phyloP scores from a whole-genome alignment of 2,888 invertebrate species.

The Shargacucullia verbasci region DNA sequence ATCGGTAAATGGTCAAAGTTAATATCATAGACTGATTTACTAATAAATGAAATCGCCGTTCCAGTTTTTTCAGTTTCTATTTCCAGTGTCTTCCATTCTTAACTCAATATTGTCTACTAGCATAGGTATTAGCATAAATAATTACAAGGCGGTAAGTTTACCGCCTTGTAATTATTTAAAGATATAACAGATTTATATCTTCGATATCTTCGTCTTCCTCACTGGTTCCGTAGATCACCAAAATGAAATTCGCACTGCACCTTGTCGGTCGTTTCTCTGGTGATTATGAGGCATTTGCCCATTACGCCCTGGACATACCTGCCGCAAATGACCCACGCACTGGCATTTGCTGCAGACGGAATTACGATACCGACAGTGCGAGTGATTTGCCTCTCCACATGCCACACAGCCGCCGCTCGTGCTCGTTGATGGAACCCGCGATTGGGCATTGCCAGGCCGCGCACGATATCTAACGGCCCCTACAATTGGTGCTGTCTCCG shows the following conservation, averaged over 20 bases:
- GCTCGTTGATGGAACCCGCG: no score
- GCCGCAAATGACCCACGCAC: neutral
- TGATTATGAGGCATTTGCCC: neutral
- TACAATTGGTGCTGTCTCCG: no score
- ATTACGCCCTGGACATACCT: neutral
- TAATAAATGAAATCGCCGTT: constrained; percentile 13
- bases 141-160: constrained; percentile 20
- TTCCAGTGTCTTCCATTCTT: constrained; percentile 18
- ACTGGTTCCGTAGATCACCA: no score
- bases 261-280: no score
- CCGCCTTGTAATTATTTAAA: constrained; percentile 9
- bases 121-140: no score
- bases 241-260: no score
- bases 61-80: no score
- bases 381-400: neutral
- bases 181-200: neutral
- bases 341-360: neutral
- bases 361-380: neutral
- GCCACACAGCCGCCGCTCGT: neutral
- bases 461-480: no score
- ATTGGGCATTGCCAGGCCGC: no score
- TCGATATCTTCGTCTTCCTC: neutral
- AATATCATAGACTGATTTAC: neutral
- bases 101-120: constrained; percentile 3
- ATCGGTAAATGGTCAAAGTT: neutral